Evolutionary conservation across 2,888 invertebrate species (phyloP), one percentile per base, ranked within the genome.

Genomic region (Thymelicus acteon): DNA sequence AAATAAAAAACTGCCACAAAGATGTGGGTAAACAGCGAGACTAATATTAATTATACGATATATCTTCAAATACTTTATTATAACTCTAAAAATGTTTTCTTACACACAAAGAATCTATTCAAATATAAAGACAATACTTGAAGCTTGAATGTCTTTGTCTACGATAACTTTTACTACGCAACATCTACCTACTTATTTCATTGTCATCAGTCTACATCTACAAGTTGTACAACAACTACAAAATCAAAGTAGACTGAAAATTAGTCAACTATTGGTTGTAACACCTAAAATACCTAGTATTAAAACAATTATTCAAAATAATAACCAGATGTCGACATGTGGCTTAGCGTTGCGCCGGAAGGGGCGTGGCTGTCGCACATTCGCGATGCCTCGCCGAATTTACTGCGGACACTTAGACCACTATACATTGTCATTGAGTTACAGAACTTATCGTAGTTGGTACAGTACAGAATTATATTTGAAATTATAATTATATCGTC

Each of bases 291-390:
- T 65, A 63, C 60, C 65, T 57, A 6, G 31, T 57, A 57, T 57
- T 57, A 57, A 57, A 57, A 60, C 40, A 60, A 60, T 60, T 15
- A 60, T 60, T 40, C 40, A n/a, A 40, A 60, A 60, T 40, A 39
- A 40, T 15, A 40, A 61, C 61, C 61, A 67, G 44, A 67, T 61
- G 74, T 73, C 72, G 62, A 72, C 74, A 71, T 72, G 73, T 75
- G 76, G 70, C 72, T 72, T 72, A 54, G 72, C 73, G 75, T 78
- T 82, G 80, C 80, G 48, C 84, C 85, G 92, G 92, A 93, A 90
- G 85, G 82, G 93, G 93, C 91, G 91, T 85, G 87, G 82, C 7
- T 69, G 68, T 76, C 76, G 78, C 81, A 83, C 86, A 86, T 91
- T 89, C 87, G 89, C 90, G 86, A 85, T 81, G 76, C 74, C 82